phyloP scores from a whole-genome alignment of 2,113 vertebrate genomes.

The Chlorodrepanis virens region DNA sequence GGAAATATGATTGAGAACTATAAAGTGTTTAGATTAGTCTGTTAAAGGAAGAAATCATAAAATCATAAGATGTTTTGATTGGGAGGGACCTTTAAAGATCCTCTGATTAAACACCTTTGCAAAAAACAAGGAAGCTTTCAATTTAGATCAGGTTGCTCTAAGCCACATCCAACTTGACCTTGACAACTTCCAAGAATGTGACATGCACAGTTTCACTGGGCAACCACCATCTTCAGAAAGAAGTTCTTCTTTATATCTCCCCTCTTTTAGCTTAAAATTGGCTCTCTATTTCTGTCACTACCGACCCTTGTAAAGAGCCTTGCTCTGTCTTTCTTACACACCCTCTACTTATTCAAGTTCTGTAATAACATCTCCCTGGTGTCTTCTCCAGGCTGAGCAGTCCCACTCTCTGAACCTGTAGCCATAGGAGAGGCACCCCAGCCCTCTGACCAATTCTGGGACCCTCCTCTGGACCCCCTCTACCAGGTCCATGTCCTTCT shows the following conservation, averaged over 20 bases:
- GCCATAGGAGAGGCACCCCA: background rate
- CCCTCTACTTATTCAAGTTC: background rate
- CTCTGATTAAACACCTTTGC: background rate
- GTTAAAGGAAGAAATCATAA: background rate
- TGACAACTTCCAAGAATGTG: background rate
- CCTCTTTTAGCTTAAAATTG: background rate
- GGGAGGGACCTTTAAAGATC: background rate
- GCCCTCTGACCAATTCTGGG: background rate
- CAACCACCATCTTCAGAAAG: background rate
- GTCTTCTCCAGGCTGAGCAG: background rate
- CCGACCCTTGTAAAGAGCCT: background rate
- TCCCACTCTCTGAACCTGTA: background rate
- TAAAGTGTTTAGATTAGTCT: background rate
- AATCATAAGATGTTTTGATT: background rate
- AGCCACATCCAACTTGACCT: background rate
- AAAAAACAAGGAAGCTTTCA: background rate
- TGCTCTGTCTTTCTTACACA: background rate
- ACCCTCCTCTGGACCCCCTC: background rate
- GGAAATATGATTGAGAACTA: background rate
- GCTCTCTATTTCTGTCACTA: background rate
- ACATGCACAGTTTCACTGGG: background rate
- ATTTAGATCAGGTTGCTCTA: background rate
- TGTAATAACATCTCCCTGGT: fast-evolving
- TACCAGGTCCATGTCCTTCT: background rate
- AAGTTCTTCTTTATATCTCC: background rate